phyloP scores from a whole-genome alignment of 2,113 vertebrate genomes.

The Monarcha castaneiventris region DNA sequence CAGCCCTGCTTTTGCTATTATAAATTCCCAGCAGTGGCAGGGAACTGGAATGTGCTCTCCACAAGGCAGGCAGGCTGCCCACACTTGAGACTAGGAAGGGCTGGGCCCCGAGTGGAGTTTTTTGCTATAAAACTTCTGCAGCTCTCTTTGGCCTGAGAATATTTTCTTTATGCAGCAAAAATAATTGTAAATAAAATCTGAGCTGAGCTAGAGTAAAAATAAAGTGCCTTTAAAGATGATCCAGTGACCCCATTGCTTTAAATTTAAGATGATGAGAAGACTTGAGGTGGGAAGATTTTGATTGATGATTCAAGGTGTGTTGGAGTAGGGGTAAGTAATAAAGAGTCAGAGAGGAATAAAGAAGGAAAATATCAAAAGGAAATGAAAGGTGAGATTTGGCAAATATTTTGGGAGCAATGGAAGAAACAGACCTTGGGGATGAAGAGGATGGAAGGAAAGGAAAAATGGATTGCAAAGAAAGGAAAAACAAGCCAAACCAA shows the following conservation, averaged over 20 bases:
- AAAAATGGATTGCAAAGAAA: neutral
- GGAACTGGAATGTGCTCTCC: neutral
- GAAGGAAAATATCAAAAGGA: neutral
- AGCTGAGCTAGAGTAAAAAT: neutral
- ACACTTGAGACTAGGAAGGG: neutral
- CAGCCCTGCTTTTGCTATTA: slow-evolving; percentile 41
- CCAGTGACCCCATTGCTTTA: neutral
- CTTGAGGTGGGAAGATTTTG: neutral
- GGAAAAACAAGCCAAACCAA: neutral
- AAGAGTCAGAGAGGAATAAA: neutral
- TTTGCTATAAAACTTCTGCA: neutral
- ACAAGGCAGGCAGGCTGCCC: neutral
- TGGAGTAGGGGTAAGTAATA: neutral
- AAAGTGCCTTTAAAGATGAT: neutral
- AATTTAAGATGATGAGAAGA: neutral
- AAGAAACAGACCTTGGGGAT: neutral
- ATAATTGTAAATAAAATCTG: neutral
- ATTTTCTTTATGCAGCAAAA: neutral
- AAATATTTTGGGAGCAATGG: neutral
- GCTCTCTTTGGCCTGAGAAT: neutral
- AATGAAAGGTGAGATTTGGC: slow-evolving; percentile 8
- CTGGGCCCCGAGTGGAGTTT: neutral
- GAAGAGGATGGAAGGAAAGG: neutral
- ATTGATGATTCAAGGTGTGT: neutral
- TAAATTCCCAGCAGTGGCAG: neutral